Evolutionary conservation across 1,140 invertebrate genomes (phyloP).

Genomic region (Ylistrum balloti): DNA sequence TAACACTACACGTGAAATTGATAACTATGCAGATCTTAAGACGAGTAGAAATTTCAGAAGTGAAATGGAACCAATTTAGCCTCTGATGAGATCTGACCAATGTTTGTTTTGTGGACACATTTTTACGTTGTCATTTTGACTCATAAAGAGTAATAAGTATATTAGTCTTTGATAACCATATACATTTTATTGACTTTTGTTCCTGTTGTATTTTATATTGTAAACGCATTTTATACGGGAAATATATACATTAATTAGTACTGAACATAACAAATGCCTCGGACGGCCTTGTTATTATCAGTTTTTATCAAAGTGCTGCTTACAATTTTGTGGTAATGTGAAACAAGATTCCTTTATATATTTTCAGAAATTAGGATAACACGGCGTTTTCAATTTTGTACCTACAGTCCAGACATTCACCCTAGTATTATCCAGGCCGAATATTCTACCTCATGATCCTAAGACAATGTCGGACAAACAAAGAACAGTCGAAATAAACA

Average conservation of each 20-base stretch:
- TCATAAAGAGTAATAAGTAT: background rate
- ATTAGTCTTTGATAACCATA: background rate
- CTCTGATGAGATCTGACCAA: background rate
- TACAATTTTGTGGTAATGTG: background rate
- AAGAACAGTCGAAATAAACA: background rate
- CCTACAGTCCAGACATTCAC: too few relatives aligned
- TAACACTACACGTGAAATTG: too few relatives aligned
- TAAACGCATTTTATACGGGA: background rate
- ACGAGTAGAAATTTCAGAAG: background rate
- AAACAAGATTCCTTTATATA: background rate
- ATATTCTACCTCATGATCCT: background rate
- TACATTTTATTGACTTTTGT: slow-evolving; percentile 20
- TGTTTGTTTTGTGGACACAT: too few relatives aligned
- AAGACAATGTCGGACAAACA: background rate
- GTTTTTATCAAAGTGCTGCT: background rate
- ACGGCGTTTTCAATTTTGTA: too few relatives aligned
- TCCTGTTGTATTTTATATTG: background rate
- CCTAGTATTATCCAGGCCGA: too few relatives aligned
- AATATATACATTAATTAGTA: background rate
- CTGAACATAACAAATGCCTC: background rate
- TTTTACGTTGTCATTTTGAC: background rate
- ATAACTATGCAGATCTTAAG: too few relatives aligned
- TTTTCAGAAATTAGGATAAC: too few relatives aligned
- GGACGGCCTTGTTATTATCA: too few relatives aligned
- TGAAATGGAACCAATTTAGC: background rate